Conservation (phyloP, 2,797 vertebrate genomes). For the Helicolenus hilgendorfi region DNA sequence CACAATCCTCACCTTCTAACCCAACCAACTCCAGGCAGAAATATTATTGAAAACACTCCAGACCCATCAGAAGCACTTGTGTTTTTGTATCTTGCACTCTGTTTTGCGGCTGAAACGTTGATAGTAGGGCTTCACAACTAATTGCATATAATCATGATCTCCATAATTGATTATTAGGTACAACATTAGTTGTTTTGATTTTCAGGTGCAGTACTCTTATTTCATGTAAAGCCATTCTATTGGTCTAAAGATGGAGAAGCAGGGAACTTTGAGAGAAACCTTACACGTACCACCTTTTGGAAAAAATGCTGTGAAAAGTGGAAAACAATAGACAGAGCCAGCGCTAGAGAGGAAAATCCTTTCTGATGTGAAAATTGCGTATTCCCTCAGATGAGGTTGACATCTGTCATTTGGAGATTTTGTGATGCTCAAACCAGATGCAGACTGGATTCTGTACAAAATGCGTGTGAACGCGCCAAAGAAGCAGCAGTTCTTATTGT, state of each 20-base stretch:
- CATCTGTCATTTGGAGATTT: conserved; percentile 31
- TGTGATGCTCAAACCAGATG: conserved; percentile 57
- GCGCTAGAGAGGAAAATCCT: conserved; percentile 55
- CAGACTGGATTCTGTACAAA: conserved; percentile 3
- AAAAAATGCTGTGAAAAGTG: conserved; percentile 35
- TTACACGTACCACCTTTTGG: conserved; percentile 28
- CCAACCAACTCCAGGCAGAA: neutral
- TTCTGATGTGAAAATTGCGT: conserved; percentile 51
- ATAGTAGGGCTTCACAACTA: neutral
- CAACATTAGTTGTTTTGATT: neutral
- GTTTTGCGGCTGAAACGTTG: neutral
- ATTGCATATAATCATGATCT: neutral
- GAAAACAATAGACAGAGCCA: conserved; percentile 49
- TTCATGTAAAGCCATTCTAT: neutral
- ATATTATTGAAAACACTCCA: neutral
- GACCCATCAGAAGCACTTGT: neutral
- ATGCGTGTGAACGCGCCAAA: neutral
- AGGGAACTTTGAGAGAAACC: conserved; percentile 33
- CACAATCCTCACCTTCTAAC: conserved; percentile 24
- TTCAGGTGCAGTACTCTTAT: neutral
- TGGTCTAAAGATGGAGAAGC: conserved; percentile 25
- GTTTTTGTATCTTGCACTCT: neutral
- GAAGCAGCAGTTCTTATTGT: neutral
- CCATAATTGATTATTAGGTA: neutral
- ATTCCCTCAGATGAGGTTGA: conserved; percentile 27